Evolutionary conservation across 2,113 vertebrate genomes (phyloP).

Genomic region (Brienomyrus longianalis): DNA sequence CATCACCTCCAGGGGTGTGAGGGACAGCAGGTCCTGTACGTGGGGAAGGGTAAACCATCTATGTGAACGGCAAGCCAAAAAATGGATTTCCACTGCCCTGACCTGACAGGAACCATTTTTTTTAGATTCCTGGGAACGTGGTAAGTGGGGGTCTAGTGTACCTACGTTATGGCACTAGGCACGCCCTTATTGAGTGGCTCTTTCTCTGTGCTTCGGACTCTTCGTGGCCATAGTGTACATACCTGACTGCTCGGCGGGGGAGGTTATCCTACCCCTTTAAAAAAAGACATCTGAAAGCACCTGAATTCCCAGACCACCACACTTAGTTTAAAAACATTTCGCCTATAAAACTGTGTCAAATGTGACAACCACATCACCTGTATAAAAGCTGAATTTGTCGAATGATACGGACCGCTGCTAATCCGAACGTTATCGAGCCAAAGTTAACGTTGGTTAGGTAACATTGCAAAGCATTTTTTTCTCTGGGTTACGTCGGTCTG

Average conservation of each 20-base stretch:
- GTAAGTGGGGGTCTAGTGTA: not conserved
- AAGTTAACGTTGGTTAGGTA: not conserved
- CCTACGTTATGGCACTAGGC: not conserved
- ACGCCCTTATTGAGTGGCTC: not conserved
- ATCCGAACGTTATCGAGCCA: not conserved
- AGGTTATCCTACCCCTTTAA: not conserved
- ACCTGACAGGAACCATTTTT: not conserved
- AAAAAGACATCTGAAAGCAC: not conserved
- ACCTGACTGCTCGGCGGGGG: not conserved
- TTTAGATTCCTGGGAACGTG: not conserved
- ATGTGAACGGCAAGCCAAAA: not conserved
- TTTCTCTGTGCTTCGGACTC: not conserved
- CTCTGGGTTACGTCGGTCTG: not conserved
- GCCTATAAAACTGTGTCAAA: not conserved
- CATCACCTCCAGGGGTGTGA: slow-evolving; percentile 67
- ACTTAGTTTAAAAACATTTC: not conserved
- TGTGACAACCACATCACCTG: not conserved
- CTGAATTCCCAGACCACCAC: not conserved
- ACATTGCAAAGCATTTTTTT: not conserved
- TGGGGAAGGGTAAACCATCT: not conserved
- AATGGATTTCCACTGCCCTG: not conserved
- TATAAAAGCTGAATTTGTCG: not conserved
- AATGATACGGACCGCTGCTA: not conserved
- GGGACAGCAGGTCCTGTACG: slow-evolving; percentile 65
- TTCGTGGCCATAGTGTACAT: not conserved